Conservation (phyloP, 2,797 vertebrate genomes). For the Hemitrygon akajei region DNA sequence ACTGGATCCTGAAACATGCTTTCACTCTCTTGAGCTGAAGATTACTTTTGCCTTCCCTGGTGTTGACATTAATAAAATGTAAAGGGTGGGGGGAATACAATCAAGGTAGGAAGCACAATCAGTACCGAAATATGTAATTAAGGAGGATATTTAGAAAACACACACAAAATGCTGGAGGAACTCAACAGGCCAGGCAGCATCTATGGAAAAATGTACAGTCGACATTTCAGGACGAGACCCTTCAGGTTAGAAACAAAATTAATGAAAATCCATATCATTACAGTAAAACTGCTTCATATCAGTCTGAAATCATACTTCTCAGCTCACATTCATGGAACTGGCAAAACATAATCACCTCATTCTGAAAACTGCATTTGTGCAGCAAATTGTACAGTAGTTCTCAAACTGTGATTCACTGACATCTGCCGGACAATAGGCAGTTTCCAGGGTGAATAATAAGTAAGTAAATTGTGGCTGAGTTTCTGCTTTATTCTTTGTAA, state of each 20-base stretch:
- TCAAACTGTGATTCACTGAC: not conserved
- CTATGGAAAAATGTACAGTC: too few species aligned
- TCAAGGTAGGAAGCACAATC: not conserved
- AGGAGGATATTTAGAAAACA: not conserved
- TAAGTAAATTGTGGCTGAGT: too few species aligned
- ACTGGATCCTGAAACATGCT: not conserved
- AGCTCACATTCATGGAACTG: not conserved
- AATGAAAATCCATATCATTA: conserved; percentile 4
- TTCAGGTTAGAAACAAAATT: not conserved
- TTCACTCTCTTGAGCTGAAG: not conserved
- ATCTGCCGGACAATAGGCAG: not conserved
- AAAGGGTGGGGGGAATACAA: not conserved
- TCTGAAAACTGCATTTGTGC: not conserved
- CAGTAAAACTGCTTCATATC: not conserved
- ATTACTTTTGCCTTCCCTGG: not conserved
- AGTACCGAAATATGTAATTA: not conserved
- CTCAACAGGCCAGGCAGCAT: too few species aligned
- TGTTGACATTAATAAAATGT: not conserved
- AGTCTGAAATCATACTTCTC: not conserved
- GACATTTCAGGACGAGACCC: too few species aligned
- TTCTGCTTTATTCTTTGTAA: too few species aligned
- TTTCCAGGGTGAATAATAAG: too few species aligned
- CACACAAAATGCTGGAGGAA: too few species aligned
- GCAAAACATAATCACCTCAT: not conserved
- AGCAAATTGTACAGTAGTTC: not conserved